These are phyloP conservation scores for Philypnodon macrostomus DNA, from an alignment of 2,797 vertebrate genomes.

Conservation along the genomic window DNA sequence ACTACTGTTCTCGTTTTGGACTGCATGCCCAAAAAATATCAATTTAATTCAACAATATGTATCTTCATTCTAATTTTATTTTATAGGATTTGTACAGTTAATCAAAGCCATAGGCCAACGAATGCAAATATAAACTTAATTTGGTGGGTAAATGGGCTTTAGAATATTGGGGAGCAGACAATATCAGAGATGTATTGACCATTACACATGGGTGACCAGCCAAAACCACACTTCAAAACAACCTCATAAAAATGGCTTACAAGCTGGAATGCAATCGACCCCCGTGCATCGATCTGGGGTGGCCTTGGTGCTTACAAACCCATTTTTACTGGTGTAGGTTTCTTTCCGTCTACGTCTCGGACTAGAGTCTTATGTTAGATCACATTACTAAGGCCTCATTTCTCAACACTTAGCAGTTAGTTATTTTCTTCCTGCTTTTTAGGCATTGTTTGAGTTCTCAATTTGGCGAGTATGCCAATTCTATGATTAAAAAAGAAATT, in stretches of 20 bases:
- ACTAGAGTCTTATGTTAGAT: constrained; percentile 25
- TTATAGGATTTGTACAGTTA: not conserved
- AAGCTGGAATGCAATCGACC: constrained; percentile 38
- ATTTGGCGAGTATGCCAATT: constrained; percentile 11
- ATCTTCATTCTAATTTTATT: not conserved
- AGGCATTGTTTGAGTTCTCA: constrained; percentile 11
- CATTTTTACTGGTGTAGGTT: constrained; percentile 25
- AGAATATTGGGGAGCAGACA: constrained; percentile 17
- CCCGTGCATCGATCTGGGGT: constrained; percentile 36
- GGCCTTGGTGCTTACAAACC: constrained; percentile 32
- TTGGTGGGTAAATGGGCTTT: constrained; percentile 30
- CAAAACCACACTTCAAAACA: constrained; percentile 50
- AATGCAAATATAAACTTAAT: constrained; percentile 15
- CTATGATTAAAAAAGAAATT: too few species aligned
- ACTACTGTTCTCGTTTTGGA: too few species aligned
- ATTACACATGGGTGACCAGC: constrained; percentile 19
- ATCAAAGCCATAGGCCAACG: not conserved
- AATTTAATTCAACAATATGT: not conserved
- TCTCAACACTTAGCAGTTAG: constrained; percentile 7
- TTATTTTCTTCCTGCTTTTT: not conserved
- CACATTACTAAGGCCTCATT: constrained; percentile 21
- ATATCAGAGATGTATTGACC: constrained; percentile 24
- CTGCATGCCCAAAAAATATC: too few species aligned
- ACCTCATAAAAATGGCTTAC: constrained; percentile 40
- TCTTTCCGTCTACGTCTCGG: constrained; percentile 7